phyloP scores from a whole-genome alignment of 1,140 invertebrate genomes.

The Temnothorax nylanderi region DNA sequence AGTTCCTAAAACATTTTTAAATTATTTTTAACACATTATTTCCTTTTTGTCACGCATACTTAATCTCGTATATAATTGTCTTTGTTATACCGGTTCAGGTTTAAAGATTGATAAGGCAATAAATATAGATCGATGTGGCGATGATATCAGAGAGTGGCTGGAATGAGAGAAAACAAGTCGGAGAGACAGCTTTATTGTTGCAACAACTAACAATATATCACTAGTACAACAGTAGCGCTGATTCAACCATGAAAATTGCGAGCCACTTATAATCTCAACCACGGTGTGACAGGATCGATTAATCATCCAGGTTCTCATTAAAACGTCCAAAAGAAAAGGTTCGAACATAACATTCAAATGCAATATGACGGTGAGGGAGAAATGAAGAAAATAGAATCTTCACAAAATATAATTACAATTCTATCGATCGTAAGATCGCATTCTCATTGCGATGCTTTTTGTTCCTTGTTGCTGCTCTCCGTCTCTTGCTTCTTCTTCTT shows the following conservation, averaged over 20 bases:
- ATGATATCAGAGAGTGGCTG: slow-evolving; percentile 3
- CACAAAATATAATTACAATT: slow-evolving; percentile 28
- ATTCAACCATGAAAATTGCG: slow-evolving; percentile 35
- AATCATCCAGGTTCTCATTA: slow-evolving; percentile 21
- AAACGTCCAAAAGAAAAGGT: neutral
- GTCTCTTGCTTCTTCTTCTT: slow-evolving; percentile 67
- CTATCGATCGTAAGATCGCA: slow-evolving; percentile 2
- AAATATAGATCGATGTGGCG: neutral
- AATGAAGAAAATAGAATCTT: slow-evolving; percentile 26
- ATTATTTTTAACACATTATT: neutral
- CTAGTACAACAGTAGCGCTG: slow-evolving; percentile 51
- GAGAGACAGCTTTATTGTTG: slow-evolving; percentile 62
- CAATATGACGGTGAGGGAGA: neutral
- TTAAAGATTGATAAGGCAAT: neutral
- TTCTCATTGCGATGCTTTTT: neutral
- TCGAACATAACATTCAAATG: slow-evolving; percentile 21
- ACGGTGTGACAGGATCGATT: slow-evolving; percentile 5
- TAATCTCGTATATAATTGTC: neutral
- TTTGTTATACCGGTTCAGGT: neutral
- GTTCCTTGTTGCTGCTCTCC: slow-evolving; percentile 3
- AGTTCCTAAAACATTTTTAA: neutral
- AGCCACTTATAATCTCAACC: slow-evolving; percentile 31
- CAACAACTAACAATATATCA: slow-evolving; percentile 48
- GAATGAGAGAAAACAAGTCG: neutral
- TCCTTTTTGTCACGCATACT: neutral